Evolutionary conservation across 2,797 vertebrate species (phyloP), one percentile per base, ranked within the genome.

Genomic region (Cyprinodon diabolis): DNA sequence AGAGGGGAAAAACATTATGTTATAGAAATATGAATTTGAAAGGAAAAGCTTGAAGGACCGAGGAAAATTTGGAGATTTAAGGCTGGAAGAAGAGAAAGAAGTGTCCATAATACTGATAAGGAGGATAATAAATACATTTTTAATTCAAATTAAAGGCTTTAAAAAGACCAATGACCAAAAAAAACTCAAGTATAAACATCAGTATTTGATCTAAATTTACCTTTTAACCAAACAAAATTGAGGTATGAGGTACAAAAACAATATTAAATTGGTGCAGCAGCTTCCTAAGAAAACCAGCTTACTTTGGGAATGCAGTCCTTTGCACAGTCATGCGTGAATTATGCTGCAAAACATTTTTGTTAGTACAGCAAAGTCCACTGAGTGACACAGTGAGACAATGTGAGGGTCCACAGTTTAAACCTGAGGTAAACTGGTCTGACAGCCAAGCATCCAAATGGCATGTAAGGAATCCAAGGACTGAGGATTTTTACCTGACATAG

Each of bases 311-410:
- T 69, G 55, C 54, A 14, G 57, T 69, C 79, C 81, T 69, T 66
- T 77, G 85, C 68, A 84, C 90, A 94, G 89, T 79, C 92, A 94
- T 12, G 90, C 83, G 74, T 82, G 77, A 92, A 91, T 82, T 77
- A 88, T 49, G 72, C 74, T 72, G 66, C 79, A 83, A 89, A 92
- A 90, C 60, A 84, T 75, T 87, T 30, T 86, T 88, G 90, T 90
- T 88, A 82, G 72, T 78, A 78, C 78, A 80, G 86, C 79, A 69
- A 40, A 75, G 84, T 78, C 87, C 87, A 69, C 45, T 60, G 51
- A 80, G 73, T 69, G 74, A 71, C 66, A 58, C 72, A 25, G 78
- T 63, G 37, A 40, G 73, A 84, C 74, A 89, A 79, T 76, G 52
- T 58, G 76, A 76, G 71, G 72, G 69, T 86, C 80, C 73, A 81